Evolutionary conservation across 2,888 invertebrate genomes (phyloP).

Genomic region (Drosophila hamatofila): DNA sequence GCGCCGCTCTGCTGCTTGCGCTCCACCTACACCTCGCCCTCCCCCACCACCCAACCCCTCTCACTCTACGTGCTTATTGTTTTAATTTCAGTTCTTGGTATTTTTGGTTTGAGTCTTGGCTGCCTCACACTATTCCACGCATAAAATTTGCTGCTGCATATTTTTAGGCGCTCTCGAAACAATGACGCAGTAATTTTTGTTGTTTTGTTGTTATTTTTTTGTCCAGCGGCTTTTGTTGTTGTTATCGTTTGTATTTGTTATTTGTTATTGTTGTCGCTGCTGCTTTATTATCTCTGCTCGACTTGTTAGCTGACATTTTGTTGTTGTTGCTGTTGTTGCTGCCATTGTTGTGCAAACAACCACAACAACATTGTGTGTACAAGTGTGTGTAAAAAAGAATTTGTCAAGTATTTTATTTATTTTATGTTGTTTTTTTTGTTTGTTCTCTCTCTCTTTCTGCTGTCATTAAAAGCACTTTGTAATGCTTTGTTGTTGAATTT

Average conservation of each 20-base stretch:
- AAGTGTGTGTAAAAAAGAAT: conserved; percentile 34
- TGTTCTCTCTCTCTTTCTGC: conserved; percentile 1
- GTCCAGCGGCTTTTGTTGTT: conserved; percentile 19
- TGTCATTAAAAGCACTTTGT: conserved; percentile 28
- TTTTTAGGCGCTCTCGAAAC: conserved; percentile 54
- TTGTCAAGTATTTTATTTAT: conserved; percentile 50
- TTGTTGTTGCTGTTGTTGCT: conserved; percentile 14
- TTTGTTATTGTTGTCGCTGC: conserved; percentile 38
- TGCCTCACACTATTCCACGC: conserved; percentile 12
- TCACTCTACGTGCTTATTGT: neutral
- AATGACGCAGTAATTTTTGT: conserved; percentile 41
- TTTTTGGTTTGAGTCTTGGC: conserved; percentile 38
- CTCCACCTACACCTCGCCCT: too few relatives aligned
- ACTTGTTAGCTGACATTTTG: conserved; percentile 56
- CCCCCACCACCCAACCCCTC: too few relatives aligned
- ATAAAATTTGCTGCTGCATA: conserved; percentile 57
- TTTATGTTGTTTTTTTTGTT: conserved; percentile 29
- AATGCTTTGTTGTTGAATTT: conserved; percentile 6
- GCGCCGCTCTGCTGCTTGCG: conserved; percentile 17
- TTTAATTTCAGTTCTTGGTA: neutral
- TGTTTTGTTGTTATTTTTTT: conserved; percentile 33
- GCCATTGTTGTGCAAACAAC: conserved; percentile 46
- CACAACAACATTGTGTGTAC: conserved; percentile 12
- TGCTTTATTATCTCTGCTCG: conserved; percentile 60
- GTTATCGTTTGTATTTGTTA: conserved; percentile 28